Evolutionary conservation across 2,888 invertebrate genomes (phyloP), one percentile per base, ranked within the genome.

Genomic region (Capitulum mitella): DNA sequence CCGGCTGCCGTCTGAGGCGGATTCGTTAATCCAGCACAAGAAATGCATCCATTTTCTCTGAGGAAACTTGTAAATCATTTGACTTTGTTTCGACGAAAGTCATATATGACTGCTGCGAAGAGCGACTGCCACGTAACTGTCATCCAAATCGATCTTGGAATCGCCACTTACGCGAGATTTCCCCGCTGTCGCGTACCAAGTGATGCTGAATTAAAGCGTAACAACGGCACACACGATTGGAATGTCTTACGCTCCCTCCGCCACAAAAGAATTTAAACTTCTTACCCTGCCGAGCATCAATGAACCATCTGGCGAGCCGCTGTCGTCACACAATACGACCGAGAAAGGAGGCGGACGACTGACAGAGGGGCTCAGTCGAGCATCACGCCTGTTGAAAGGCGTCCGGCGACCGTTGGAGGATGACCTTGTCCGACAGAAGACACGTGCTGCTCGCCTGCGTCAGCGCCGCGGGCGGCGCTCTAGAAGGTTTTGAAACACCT

Each of bases 231-330:
- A 64, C 32, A 64, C 64, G 64, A 64, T 64, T 29, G 64, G 64
- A 64, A 64, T 64, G 32, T 64, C 64, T 34, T 64, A 64, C 64
- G 64, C 34, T 51, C 51, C 51, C 51, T 22, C 5, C 2, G 51
- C 51, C 64, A 64, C 64, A 64, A 64, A 64, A 32, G 32, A 64
- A 64, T 64, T 64, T 64, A 64, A 64, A 64, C 64, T 14, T 64
- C 64, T 34, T 34, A 19, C 64, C 64, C 14, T 3, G 19, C 12
- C 12, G 34, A 14, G 14, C 3, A 14, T 64, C 32, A 34, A 34
- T 64, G 64, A 19, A 51, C 51, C 22, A 22, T 43, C 43, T 43
- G 43, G 10, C 5, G 43, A 5, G 43, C 12, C 6, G 43, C n/a
- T n/a, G n/a, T n/a, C n/a, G n/a, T n/a, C n/a, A n/a, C n/a, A n/a